A percentile compares a stretch with the other conserved stretches of the same genome.
phyloP scores from a whole-genome alignment of 2,797 vertebrate genomes.

The Sphenopsis melanotis region DNA sequence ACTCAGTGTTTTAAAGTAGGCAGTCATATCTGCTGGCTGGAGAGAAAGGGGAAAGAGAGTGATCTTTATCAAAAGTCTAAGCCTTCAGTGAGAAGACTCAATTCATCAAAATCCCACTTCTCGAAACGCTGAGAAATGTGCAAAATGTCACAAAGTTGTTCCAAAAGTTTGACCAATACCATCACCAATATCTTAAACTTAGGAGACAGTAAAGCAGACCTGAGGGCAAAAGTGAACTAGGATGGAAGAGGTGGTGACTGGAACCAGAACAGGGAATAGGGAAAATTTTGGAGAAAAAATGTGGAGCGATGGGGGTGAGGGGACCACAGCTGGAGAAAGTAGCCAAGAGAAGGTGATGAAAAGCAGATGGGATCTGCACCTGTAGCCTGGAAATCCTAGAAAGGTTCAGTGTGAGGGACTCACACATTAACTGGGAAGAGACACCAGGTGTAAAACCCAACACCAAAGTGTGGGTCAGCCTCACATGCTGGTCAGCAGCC shows the following conservation, averaged over 20 bases:
- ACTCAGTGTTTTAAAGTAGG: neutral
- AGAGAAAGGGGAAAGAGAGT: neutral
- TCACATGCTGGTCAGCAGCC: neutral
- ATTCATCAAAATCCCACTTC: neutral
- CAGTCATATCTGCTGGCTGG: neutral
- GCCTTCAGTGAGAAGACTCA: neutral
- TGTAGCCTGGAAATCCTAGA: neutral
- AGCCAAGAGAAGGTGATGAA: neutral
- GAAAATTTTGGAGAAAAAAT: neutral
- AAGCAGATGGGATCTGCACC: neutral
- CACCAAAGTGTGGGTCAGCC: neutral
- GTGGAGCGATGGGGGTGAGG: fast-evolving
- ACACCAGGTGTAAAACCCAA: neutral
- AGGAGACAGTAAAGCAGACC: neutral
- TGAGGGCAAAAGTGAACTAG: neutral
- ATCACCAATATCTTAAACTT: neutral
- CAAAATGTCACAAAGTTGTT: neutral
- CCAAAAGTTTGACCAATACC: neutral
- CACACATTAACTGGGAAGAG: neutral
- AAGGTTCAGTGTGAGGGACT: neutral
- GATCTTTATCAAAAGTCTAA: neutral
- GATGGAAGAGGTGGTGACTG: neutral
- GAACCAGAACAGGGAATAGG: neutral
- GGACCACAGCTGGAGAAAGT: neutral
- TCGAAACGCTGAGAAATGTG: neutral